phyloP scores from a whole-genome alignment of 2,888 invertebrate species.

The Camptogramma bilineatum region DNA sequence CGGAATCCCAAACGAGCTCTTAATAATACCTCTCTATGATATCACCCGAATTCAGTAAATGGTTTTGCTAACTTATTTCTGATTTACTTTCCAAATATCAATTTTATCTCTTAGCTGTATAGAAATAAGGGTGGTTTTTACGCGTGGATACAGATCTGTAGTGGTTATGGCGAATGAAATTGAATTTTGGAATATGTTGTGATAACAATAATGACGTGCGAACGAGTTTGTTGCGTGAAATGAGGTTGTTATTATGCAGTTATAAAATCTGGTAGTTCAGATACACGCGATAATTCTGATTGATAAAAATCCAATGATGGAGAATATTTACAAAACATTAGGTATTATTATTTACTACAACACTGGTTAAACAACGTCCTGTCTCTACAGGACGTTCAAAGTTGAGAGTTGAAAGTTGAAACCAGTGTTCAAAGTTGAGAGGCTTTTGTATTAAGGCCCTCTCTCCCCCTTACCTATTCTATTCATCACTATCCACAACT shows the following conservation, averaged over 20 bases:
- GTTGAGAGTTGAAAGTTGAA: too few relatives aligned
- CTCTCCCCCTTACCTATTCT: too few relatives aligned
- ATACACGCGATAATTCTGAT: background rate
- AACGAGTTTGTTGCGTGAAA: slow-evolving; percentile 67
- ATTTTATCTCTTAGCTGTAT: slow-evolving; percentile 46
- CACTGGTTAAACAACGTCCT: too few relatives aligned
- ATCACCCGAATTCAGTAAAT: slow-evolving; percentile 68
- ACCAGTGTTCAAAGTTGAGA: too few relatives aligned
- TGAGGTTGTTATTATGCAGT: slow-evolving; percentile 34
- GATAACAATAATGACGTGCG: slow-evolving; percentile 61
- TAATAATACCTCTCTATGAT: slow-evolving; percentile 77
- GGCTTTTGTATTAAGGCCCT: too few relatives aligned
- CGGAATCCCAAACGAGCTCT: slow-evolving; percentile 81
- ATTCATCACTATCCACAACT: too few relatives aligned
- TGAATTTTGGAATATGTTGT: slow-evolving; percentile 67
- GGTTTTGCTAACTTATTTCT: slow-evolving; percentile 60
- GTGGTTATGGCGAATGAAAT: slow-evolving; percentile 56
- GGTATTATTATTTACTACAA: too few relatives aligned
- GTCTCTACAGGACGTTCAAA: too few relatives aligned
- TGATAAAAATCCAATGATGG: background rate
- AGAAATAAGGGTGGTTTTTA: slow-evolving; percentile 41
- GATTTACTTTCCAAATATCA: slow-evolving; percentile 48
- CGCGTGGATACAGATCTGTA: slow-evolving; percentile 7
- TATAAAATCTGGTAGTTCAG: background rate
- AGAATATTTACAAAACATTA: too few relatives aligned